These are phyloP conservation scores for Gobio gobio DNA, from an alignment of 2,113 vertebrate species.

Conservation along the genomic window DNA sequence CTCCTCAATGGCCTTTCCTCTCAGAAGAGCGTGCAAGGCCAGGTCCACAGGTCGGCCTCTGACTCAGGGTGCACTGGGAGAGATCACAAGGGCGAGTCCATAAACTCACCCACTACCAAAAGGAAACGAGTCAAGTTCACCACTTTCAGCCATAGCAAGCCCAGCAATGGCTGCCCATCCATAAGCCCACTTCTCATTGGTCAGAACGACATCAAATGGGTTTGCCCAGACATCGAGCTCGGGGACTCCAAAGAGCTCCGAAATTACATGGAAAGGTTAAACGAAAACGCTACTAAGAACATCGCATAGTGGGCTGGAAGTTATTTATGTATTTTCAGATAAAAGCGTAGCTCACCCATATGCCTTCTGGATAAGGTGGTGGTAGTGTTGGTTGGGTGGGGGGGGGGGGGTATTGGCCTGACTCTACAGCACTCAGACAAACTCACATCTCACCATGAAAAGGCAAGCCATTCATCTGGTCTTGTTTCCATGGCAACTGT, in stretches of 20 bases:
- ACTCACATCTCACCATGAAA: constrained; percentile 61
- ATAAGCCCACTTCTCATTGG: constrained; percentile 82
- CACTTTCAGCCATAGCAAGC: constrained; percentile 86
- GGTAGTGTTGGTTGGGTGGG: constrained; percentile 4
- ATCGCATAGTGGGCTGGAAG: constrained; percentile 65
- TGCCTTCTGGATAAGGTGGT: constrained; percentile 79
- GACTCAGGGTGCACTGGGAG: constrained; percentile 67
- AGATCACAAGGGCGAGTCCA: constrained; percentile 77
- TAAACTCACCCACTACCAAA: constrained; percentile 84
- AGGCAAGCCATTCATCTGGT: constrained; percentile 58
- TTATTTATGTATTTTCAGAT: constrained; percentile 38
- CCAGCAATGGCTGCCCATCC: constrained; percentile 81
- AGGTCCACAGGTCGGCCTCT: constrained; percentile 66
- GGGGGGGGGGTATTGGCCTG: constrained; percentile 17
- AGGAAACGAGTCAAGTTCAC: constrained; percentile 94
- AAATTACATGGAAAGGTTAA: constrained; percentile 87
- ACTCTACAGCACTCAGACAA: constrained; percentile 51
- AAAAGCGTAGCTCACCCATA: constrained; percentile 80
- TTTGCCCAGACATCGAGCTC: constrained; percentile 84
- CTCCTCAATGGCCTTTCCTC: constrained; percentile 79
- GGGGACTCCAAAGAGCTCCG: constrained; percentile 84
- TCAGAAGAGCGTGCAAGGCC: constrained; percentile 68
- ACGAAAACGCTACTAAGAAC: constrained; percentile 80
- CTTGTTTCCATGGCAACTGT: constrained; percentile 65
- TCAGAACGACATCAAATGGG: constrained; percentile 90